phyloP scores from a whole-genome alignment of 2,888 invertebrate genomes.

The Dasypolia templi region DNA sequence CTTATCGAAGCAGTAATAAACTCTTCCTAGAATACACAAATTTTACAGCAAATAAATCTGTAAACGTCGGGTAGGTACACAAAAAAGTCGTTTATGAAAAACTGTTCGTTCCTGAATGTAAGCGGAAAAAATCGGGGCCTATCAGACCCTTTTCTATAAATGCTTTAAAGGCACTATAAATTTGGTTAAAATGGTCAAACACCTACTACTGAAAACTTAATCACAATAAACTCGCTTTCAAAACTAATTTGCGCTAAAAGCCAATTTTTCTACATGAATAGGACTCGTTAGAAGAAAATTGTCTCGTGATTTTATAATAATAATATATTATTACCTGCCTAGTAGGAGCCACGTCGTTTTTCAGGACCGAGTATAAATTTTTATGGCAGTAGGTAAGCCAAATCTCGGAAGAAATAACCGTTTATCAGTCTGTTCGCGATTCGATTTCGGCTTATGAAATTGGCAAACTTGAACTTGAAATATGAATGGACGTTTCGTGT shows the following conservation, averaged over 20 bases:
- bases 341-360: conserved; percentile 22
- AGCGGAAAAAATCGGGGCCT: conserved; percentile 33
- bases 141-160: conserved; percentile 59
- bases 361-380: conserved; percentile 55
- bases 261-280: conserved; percentile 42
- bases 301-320: conserved; percentile 29
- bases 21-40: conserved; percentile 46
- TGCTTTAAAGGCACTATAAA: conserved; percentile 46
- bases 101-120: conserved; percentile 32
- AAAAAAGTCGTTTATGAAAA: conserved; percentile 54
- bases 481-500: conserved; percentile 44
- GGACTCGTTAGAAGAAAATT: conserved; percentile 48
- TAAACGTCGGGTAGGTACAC: conserved; percentile 14
- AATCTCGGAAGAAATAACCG: conserved; percentile 69
- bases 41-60: conserved; percentile 56
- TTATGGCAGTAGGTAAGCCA: conserved; percentile 61
- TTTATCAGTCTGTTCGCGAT: conserved; percentile 64
- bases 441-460: conserved; percentile 56
- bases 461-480: conserved; percentile 53
- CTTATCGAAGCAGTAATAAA: conserved; percentile 37
- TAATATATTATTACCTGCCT: conserved; percentile 2
- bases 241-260: conserved; percentile 24
- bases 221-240: conserved; percentile 40
- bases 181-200: conserved; percentile 31
- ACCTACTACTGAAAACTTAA: conserved; percentile 26